Evolutionary conservation across 92 coral and sea anemone species (phyloP), one percentile per base, ranked within the genome.

Genomic region (Phymanthus crucifer): DNA sequence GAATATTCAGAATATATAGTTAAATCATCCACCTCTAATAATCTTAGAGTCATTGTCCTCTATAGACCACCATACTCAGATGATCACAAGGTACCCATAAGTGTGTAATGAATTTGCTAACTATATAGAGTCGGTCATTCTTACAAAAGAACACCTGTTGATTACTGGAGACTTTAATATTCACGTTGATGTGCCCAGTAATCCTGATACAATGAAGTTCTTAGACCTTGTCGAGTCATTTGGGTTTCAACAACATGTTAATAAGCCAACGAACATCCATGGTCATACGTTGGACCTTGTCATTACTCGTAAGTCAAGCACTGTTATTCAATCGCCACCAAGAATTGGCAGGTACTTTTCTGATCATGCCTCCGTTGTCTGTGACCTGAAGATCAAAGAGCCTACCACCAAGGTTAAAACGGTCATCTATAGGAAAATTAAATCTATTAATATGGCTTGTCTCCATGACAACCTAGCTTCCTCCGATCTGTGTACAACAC

Each of bases 1-100:
- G 90, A 90, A 45, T 83, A 18, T 32, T 86, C 93, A 23, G 88
- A 90, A 56, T 82, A 72, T 72, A 11, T 90, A 0, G 82, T 86
- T 1, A 33, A 77, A 33, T 68, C 84, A 31, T 73, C 80, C 29
- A 34, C 75, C 17, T 78, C 87, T 38, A 24, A 50, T 24, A 57
- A 77, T 45, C 72, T 86, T 34, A 66, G 84, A 48, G 45, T 73
- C 27, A 58, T 85, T 52, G 79, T 82, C 23, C 66, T 86, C 12
- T 86, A 89, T 38, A 69, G 86, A 34, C 71, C 87, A 16, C 87
- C 85, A 18, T 79, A 79, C 83, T 78, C 88, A 36, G 46, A 61
- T 13, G 38, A 71, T 68, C 90, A 89, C 83, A 83, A 69, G 78
- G 84, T 83, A 7, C 72, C 90, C 78, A 57, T 31, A 37, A 78